A percentile compares a stretch with the other conserved stretches of the same genome.
phyloP scores from a whole-genome alignment of 1,140 invertebrate genomes.

The Drosophila kepulauana region DNA sequence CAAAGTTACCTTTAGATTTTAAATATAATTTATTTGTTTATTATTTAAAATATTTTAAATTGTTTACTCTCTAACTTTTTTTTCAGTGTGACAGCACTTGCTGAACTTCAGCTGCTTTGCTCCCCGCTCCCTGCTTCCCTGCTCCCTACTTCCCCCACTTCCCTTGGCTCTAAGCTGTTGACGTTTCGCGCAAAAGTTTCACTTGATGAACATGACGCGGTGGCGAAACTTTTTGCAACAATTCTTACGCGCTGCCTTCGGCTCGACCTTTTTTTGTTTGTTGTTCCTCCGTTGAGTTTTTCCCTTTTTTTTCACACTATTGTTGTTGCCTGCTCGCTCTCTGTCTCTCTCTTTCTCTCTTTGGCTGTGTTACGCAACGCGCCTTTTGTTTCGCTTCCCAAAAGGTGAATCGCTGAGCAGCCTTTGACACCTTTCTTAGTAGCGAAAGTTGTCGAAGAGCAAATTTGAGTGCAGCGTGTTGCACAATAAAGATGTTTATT shows the following conservation, averaged over 20 bases:
- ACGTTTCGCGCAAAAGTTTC: conserved; percentile 40
- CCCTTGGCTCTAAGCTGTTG: conserved; percentile 14
- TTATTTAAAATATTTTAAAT: no score
- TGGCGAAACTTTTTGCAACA: conserved; percentile 57
- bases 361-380: conserved; percentile 42
- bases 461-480: conserved; percentile 22
- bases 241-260: conserved; percentile 44
- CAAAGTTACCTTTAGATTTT: no score
- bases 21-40: no score
- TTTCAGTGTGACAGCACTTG: conserved; percentile 22
- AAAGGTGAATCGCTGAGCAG: conserved; percentile 10
- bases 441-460: conserved; percentile 21
- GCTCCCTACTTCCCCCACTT: not conserved
- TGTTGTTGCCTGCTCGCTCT: conserved; percentile 2
- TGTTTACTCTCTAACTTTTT: no score
- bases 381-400: conserved; percentile 1
- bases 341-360: not conserved
- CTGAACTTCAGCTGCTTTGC: not conserved
- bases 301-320: conserved; percentile 3
- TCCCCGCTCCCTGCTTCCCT: not conserved
- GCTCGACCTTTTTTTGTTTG: conserved; percentile 10
- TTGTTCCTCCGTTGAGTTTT: conserved; percentile 4
- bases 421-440: conserved; percentile 13
- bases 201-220: conserved; percentile 49
- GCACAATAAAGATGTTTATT: not conserved